These are phyloP conservation scores for Pan paniscus DNA, from an alignment of 2,113 vertebrate species.

Conservation along the genomic window DNA sequence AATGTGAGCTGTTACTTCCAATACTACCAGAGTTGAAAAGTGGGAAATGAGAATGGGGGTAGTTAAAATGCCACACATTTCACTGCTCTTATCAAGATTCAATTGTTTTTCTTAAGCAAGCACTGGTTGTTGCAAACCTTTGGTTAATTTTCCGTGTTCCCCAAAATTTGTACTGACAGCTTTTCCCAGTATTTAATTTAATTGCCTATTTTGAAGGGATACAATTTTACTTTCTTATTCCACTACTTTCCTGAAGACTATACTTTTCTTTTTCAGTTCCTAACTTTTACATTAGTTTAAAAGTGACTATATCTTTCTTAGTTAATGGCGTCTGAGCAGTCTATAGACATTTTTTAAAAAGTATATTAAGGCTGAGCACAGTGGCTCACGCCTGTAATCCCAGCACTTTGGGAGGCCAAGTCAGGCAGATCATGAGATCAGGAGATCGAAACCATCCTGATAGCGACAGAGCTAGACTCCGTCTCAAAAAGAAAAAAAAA, in stretches of 20 bases:
- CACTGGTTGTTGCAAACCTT: neutral
- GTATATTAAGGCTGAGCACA: too few relatives aligned
- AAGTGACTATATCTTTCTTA: neutral
- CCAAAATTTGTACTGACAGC: neutral
- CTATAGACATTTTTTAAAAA: neutral
- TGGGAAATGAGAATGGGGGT: neutral
- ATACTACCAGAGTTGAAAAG: neutral
- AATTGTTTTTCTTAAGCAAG: neutral
- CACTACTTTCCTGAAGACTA: neutral
- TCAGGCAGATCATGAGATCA: too few relatives aligned
- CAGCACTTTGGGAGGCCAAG: too few relatives aligned
- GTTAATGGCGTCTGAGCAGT: neutral
- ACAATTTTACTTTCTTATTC: neutral
- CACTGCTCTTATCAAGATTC: neutral
- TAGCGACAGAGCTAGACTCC: accelerated
- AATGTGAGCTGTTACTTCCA: neutral
- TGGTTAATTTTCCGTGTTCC: neutral
- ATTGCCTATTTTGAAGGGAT: neutral
- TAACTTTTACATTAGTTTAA: neutral
- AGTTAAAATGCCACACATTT: neutral
- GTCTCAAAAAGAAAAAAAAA: too few relatives aligned
- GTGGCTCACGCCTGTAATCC: too few relatives aligned
- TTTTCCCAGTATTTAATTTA: neutral
- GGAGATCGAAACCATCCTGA: too few relatives aligned
- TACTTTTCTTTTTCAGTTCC: neutral